Conservation (phyloP, 2,888 invertebrate genomes). For the Cacoxenus indagator region DNA sequence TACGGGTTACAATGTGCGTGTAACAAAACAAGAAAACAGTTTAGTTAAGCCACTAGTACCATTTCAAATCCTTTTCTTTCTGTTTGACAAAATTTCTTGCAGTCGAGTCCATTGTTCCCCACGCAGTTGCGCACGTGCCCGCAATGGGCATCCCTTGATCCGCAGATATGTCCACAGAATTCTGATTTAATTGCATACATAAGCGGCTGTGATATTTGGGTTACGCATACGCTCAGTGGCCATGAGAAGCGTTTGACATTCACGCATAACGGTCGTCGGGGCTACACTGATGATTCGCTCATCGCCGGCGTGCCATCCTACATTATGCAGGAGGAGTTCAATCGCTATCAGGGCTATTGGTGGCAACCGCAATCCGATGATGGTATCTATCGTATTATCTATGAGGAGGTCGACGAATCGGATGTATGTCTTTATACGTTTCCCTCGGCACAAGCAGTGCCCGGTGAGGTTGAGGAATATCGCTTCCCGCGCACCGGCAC, state of each 20-base stretch:
- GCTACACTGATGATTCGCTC: constrained; percentile 84
- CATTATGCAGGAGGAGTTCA: constrained; percentile 98
- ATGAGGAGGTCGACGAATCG: constrained; percentile 89
- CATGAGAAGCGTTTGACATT: constrained; percentile 81
- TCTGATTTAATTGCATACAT: constrained; percentile 89
- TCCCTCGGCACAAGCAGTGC: constrained; percentile 84
- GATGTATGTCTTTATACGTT: constrained; percentile 93
- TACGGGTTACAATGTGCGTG: constrained; percentile 77
- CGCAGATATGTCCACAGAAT: constrained; percentile 76
- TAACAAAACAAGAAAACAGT: not conserved
- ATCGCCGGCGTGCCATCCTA: constrained; percentile 98
- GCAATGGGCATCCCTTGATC: constrained; percentile 81
- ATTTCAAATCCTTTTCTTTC: too few species aligned
- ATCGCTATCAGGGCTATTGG: constrained; percentile 97
- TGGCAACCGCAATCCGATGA: constrained; percentile 90
- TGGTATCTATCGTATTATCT: constrained; percentile 84
- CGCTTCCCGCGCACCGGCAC: constrained; percentile 91
- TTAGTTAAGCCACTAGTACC: not conserved
- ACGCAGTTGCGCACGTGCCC: constrained; percentile 76
- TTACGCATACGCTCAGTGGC: constrained; percentile 76
- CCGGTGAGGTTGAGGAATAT: constrained; percentile 85
- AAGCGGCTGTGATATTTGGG: constrained; percentile 91
- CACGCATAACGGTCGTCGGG: constrained; percentile 78
- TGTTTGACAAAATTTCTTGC: constrained; percentile 12
- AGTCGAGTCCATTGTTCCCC: constrained; percentile 76